Evolutionary conservation across 2,113 vertebrate genomes (phyloP).

Genomic region (Onychorhynchus coronatus): DNA sequence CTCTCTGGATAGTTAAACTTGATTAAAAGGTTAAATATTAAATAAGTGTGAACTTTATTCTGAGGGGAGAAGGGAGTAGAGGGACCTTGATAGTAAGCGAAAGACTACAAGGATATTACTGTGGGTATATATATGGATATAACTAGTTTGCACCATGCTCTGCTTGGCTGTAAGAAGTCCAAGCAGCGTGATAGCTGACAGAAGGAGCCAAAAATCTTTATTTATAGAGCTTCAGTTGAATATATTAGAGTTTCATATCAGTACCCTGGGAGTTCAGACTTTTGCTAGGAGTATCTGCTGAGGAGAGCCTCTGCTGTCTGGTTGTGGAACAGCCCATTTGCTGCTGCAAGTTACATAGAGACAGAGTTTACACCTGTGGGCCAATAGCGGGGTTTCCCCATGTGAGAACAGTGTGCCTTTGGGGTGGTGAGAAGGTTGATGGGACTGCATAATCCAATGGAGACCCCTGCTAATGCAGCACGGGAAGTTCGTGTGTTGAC

Average conservation of each 20-base stretch:
- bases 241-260: background rate
- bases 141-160: background rate
- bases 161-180: background rate
- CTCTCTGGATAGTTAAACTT: slow-evolving; percentile 15
- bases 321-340: accelerated
- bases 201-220: background rate
- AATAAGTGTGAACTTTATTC: slow-evolving; percentile 40
- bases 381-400: background rate
- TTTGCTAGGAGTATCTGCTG: background rate
- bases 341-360: background rate
- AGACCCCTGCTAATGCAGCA: background rate
- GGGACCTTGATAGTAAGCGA: slow-evolving; percentile 25
- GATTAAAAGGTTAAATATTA: slow-evolving; percentile 54
- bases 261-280: background rate
- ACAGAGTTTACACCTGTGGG: accelerated
- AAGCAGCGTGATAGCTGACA: background rate
- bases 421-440: background rate
- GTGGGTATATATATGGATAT: background rate
- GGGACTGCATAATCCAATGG: accelerated
- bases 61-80: background rate
- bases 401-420: accelerated
- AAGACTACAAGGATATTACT: background rate
- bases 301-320: background rate
- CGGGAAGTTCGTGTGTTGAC: background rate
- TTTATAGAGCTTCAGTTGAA: background rate